These are phyloP conservation scores for Upupa epops DNA, from an alignment of 2,113 vertebrate species.

Conservation along the genomic window DNA sequence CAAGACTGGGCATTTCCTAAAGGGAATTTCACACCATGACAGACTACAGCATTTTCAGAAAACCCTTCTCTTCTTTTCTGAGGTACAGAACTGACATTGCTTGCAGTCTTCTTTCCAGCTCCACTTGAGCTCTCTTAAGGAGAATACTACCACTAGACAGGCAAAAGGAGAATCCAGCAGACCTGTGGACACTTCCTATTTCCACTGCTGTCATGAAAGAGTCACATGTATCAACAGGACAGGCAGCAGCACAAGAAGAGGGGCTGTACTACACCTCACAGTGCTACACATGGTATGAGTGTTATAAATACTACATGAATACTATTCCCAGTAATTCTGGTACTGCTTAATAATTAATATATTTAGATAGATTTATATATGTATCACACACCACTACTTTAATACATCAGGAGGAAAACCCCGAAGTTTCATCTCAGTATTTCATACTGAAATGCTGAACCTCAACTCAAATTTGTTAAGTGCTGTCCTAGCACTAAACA, in stretches of 20 bases:
- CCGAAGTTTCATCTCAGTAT: neutral
- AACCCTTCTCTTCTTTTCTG: neutral
- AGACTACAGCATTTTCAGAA: neutral
- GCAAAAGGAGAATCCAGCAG: neutral
- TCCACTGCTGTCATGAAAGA: neutral
- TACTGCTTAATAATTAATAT: neutral
- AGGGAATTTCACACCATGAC: accelerated
- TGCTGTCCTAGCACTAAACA: neutral
- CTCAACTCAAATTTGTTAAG: neutral
- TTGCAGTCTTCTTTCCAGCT: neutral
- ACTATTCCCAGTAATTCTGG: neutral
- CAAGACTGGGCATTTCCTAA: neutral
- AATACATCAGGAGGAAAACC: neutral
- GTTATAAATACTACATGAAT: neutral
- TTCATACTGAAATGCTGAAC: neutral
- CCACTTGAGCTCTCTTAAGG: accelerated
- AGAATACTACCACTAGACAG: neutral
- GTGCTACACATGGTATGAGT: accelerated
- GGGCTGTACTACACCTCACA: neutral
- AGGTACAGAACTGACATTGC: neutral
- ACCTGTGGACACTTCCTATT: neutral
- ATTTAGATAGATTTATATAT: neutral
- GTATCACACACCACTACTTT: neutral
- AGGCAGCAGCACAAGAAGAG: neutral
- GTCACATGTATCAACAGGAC: neutral